phyloP scores from a whole-genome alignment of 2,888 invertebrate genomes.

The Oscheius sp. region DNA sequence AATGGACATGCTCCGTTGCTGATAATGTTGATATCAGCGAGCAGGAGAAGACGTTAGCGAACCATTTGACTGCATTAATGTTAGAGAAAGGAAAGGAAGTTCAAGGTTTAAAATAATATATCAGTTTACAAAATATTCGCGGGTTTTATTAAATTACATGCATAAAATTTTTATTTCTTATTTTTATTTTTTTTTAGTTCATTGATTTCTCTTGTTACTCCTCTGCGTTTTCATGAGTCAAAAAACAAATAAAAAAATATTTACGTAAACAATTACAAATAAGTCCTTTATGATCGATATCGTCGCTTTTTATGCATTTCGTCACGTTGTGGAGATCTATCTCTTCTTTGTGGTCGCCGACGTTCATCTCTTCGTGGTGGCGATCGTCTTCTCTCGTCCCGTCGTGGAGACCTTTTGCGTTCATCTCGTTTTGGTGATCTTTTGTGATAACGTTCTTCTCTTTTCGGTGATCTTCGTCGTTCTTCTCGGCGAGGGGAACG shows the following conservation, averaged over 20 bases:
- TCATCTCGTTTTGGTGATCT: background rate
- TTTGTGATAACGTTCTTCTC: background rate
- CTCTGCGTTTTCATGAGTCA: constrained; percentile 31
- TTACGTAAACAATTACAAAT: background rate
- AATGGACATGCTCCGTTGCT: constrained; percentile 17
- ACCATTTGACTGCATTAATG: background rate
- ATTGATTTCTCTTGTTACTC: background rate
- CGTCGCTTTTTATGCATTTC: background rate
- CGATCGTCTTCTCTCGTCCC: background rate
- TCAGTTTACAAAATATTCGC: too few species aligned
- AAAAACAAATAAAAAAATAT: constrained; percentile 1
- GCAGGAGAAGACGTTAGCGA: constrained; percentile 7
- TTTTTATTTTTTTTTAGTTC: constrained; percentile 20
- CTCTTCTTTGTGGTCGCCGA: too few species aligned
- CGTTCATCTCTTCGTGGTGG: too few species aligned
- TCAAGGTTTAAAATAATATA: too few species aligned
- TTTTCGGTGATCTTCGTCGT: background rate
- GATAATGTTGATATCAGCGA: constrained; percentile 17
- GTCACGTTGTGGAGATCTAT: too few species aligned
- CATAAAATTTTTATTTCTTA: too few species aligned
- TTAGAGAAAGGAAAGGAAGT: background rate
- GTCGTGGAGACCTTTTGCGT: background rate
- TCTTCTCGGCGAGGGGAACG: background rate
- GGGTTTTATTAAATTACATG: too few species aligned
- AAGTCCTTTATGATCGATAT: background rate